Base-by-base conservation (phyloP, 2,113 vertebrate species). In the Podarcis muralis region DNA sequence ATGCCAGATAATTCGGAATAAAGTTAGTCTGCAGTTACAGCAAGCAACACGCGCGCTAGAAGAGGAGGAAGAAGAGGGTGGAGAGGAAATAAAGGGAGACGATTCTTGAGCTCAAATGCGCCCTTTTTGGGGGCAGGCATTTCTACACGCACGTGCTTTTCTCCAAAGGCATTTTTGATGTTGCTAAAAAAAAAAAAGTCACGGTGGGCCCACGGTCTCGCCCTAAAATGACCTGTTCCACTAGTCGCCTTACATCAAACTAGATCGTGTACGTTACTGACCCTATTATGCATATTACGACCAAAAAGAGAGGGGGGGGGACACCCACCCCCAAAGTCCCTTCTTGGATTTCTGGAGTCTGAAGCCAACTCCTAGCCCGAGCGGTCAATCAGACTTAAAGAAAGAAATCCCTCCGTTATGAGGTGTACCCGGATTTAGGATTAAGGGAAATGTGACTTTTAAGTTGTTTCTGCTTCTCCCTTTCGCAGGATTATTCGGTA, bases 391-490 rank as follows among this genome's bases (percentile, higher is more conserved):
- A 95, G 96, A 95, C 96, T 96, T 96, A 59, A 11, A n/a, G 32
- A 37, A 37, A 27, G 5, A 30, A 95, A 97, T 96, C 96, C 95
- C 94, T 94, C 95, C 95, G 95, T 94, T 96, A 92, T 94, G 96
- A 97, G 96, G 95, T 93, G 92, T 76, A 77, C 93, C 88, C 90
- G 95, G 96, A 97, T 97, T 97, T 96, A 94, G 97, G 96, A 97
- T 97, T 97, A 97, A 96, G 89, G 91, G 93, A 95, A 98, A 97
- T 97, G 97, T 97, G 97, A 98, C 96, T 97, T 97, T 97, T 96
- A 93, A 96, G 94, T 96, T 94, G 95, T 97, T 96, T 95, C 95
- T 96, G 95, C 96, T 96, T 96, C 93, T 93, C 92, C 89, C 90
- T 93, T 95, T 27, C 92, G 95, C 95, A 95, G 97, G 96, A 96